Evolutionary conservation across 2,797 vertebrate genomes (phyloP), one percentile per base, ranked within the genome.

Genomic region (Eptatretus atami): DNA sequence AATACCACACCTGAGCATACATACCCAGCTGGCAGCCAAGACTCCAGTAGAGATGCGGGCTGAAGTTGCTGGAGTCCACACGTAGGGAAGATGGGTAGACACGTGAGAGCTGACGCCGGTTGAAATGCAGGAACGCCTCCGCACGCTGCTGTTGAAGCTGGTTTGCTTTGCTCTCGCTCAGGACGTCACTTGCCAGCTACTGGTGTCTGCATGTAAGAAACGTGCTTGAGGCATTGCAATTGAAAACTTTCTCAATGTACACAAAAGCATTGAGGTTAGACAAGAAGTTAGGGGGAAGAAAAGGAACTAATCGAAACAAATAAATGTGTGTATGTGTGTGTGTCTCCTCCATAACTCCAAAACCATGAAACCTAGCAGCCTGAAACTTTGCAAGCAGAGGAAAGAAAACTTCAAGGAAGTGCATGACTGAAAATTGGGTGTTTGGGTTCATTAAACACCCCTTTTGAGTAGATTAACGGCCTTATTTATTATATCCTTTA

Each of bases 11-110:
- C 31, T 44, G 31, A 24, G 11, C 10, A 11, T 64, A 13, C 77
- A 65, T 77, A 96, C 90, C 90, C 11, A 96, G 76, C 54, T 98
- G 92, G 74, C 86, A 94, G 70, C 88, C 90, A 0, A 81, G 72
- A 1, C 81, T 96, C 90, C 92, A 98, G 76, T 95, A 95, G 6
- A 90, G 87, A 75, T 96, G 92, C 0, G 92, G 92, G 71, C 95
- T 86, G 75, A 82, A 95, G 77, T 98, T 98, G 76, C 86, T 95
- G 11, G 88, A 96, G 73, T 98, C 92, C 15, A 98, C 85, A 0
- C 92, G 80, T 66, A 94, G 93, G 11, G 92, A 84, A 0, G 87
- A 92, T 0, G 92, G 92, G 69, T 96, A 98, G 73, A 98, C 79
- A 3, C 92, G 85, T 1, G 86, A 86, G 1, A 98, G 75, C 74